A percentile compares a stretch with the other conserved stretches of the same genome.
These are phyloP conservation scores for Heterodera filipjevi DNA, from an alignment of 2,888 invertebrate species.

Conservation along the genomic window DNA sequence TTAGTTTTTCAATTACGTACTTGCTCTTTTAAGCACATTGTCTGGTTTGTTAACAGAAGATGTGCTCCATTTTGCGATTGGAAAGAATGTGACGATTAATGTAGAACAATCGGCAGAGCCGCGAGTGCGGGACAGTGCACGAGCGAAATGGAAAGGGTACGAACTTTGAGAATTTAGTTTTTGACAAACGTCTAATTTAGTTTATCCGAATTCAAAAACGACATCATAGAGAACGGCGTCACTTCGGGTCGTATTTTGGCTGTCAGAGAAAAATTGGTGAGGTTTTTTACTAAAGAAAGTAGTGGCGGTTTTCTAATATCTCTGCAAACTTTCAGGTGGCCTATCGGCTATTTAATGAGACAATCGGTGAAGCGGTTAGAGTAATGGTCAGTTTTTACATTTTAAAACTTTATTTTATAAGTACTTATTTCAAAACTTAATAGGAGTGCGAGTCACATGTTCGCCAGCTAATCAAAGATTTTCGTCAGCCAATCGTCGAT, in stretches of 20 bases:
- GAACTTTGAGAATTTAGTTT: background rate
- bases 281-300: background rate
- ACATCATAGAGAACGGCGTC: constrained; percentile 43
- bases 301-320: no score
- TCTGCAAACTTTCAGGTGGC: constrained; percentile 37
- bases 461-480: constrained; percentile 56
- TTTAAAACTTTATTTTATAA: background rate
- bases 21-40: constrained; percentile 46
- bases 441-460: constrained; percentile 43
- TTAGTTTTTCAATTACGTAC: background rate
- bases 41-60: constrained; percentile 41
- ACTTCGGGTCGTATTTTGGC: constrained; percentile 48
- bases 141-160: constrained; percentile 47
- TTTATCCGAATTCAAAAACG: constrained; percentile 58
- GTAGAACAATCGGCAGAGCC: constrained; percentile 30
- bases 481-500: constrained; percentile 50
- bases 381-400: constrained; percentile 26
- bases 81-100: constrained; percentile 53
- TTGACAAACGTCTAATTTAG: background rate
- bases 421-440: background rate
- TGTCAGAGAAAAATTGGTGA: constrained; percentile 47
- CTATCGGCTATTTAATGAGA: constrained; percentile 51
- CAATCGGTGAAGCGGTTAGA: constrained; percentile 40
- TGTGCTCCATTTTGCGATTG: constrained; percentile 49
- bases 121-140: constrained; percentile 56